A percentile compares a stretch with the other conserved stretches of the same genome.
Evolutionary conservation across 2,888 invertebrate genomes (phyloP).

Genomic region (Leucania comma): DNA sequence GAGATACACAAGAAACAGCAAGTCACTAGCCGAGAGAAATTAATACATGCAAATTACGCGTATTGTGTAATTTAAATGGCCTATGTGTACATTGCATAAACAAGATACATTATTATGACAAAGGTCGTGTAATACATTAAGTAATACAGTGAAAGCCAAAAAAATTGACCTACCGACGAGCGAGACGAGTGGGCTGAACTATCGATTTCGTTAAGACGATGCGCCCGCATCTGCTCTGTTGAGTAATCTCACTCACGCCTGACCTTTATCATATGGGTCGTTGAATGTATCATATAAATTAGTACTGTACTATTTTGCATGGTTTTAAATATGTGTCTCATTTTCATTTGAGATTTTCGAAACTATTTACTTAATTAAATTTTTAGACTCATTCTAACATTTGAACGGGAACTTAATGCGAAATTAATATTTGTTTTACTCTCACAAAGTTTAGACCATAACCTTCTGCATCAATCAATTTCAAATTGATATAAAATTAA

Average conservation of each 20-base stretch:
- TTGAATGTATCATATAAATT: conserved; percentile 59
- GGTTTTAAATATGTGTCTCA: conserved; percentile 12
- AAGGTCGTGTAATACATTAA: conserved; percentile 76
- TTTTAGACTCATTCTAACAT: not conserved
- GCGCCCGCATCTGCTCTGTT: conserved; percentile 67
- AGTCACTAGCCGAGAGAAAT: conserved; percentile 36
- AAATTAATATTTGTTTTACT: too few species aligned
- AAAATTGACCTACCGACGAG: conserved; percentile 77
- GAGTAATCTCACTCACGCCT: conserved; percentile 72
- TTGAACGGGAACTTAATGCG: too few species aligned
- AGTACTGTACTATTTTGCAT: conserved; percentile 60
- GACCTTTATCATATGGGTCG: conserved; percentile 75
- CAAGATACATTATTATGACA: conserved; percentile 64
- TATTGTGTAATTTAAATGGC: conserved; percentile 55
- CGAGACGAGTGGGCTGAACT: conserved; percentile 75
- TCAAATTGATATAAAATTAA: not conserved
- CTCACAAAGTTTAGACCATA: not conserved
- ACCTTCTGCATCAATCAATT: not conserved
- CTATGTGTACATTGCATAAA: conserved; percentile 65
- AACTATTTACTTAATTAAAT: not conserved
- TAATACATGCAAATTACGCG: conserved; percentile 42
- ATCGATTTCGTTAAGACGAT: conserved; percentile 80
- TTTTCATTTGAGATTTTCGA: conserved; percentile 19
- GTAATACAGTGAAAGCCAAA: conserved; percentile 74
- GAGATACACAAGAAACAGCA: conserved; percentile 38